Conservation (phyloP, 2,888 invertebrate genomes). For the Bugula neritina region DNA sequence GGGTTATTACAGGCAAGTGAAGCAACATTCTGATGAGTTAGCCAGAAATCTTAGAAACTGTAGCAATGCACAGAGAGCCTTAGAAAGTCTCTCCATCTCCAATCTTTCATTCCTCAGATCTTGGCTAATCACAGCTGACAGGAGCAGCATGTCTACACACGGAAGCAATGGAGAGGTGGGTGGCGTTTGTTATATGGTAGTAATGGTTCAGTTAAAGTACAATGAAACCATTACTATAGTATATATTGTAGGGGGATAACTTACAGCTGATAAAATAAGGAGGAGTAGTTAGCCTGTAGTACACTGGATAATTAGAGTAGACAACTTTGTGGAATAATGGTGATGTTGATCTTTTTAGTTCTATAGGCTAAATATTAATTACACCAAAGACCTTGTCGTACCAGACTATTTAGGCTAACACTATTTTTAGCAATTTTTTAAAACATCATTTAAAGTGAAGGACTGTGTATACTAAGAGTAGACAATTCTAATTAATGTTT, state of each 20-base stretch:
- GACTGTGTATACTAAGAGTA: too few species aligned
- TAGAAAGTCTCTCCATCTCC: neutral
- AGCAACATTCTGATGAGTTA: slow-evolving; percentile 12
- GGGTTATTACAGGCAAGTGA: slow-evolving; percentile 9
- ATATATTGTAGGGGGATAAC: neutral
- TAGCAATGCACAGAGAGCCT: slow-evolving; percentile 9
- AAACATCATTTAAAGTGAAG: too few species aligned
- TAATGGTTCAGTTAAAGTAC: neutral
- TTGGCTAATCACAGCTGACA: neutral
- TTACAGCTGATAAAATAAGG: neutral
- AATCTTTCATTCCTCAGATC: slow-evolving; percentile 1
- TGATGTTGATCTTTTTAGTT: too few species aligned
- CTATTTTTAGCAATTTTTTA: too few species aligned
- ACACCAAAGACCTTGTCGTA: too few species aligned
- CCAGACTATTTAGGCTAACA: too few species aligned
- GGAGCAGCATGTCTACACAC: neutral
- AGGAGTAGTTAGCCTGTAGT: neutral
- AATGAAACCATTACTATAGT: too few species aligned
- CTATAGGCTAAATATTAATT: too few species aligned
- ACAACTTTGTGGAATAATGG: too few species aligned
- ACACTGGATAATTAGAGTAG: too few species aligned
- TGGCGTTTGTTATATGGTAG: neutral
- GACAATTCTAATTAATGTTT: too few species aligned
- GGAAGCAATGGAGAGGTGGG: slow-evolving; percentile 16
- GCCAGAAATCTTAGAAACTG: neutral